A percentile compares a stretch with the other conserved stretches of the same genome.
These are phyloP conservation scores for Sebastes oblongus DNA, from an alignment of 2,797 vertebrate genomes.

Conservation along the genomic window DNA sequence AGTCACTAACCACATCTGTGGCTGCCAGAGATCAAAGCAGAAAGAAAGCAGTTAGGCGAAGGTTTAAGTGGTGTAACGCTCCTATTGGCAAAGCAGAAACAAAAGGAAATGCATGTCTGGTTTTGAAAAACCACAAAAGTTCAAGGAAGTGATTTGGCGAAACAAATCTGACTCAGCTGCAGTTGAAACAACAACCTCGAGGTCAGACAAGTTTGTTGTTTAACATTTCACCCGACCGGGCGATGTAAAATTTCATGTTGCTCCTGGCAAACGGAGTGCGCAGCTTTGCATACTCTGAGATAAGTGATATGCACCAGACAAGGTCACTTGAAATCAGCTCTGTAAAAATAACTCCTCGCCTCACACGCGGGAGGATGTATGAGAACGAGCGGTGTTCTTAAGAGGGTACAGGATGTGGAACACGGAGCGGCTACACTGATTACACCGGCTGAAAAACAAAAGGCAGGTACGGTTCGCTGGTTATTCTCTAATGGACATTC, in stretches of 20 bases:
- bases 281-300: constrained; percentile 40
- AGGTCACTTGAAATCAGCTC: constrained; percentile 36
- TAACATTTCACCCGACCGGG: constrained; percentile 26
- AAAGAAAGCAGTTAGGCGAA: constrained; percentile 23
- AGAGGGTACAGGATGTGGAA: constrained; percentile 44
- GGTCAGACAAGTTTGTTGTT: constrained; percentile 51
- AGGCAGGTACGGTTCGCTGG: constrained; percentile 54
- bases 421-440: constrained; percentile 52
- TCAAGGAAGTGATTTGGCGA: constrained; percentile 49
- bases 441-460: constrained; percentile 53
- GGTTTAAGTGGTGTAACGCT: constrained; percentile 32
- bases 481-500: constrained; percentile 44
- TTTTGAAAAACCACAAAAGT: constrained; percentile 50
- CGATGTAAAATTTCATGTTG: constrained; percentile 19
- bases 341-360: not conserved
- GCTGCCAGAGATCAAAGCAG: constrained; percentile 50
- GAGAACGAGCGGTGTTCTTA: constrained; percentile 15
- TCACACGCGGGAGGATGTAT: constrained; percentile 7
- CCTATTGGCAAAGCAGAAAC: constrained; percentile 27
- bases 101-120: constrained; percentile 45
- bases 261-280: constrained; percentile 39
- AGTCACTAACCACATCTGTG: constrained; percentile 65
- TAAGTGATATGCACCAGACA: constrained; percentile 44
- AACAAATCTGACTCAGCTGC: constrained; percentile 48
- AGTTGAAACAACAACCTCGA: constrained; percentile 50